Base-by-base conservation (phyloP, 2,888 invertebrate genomes). In the Drosophila pseudotakahashii region DNA sequence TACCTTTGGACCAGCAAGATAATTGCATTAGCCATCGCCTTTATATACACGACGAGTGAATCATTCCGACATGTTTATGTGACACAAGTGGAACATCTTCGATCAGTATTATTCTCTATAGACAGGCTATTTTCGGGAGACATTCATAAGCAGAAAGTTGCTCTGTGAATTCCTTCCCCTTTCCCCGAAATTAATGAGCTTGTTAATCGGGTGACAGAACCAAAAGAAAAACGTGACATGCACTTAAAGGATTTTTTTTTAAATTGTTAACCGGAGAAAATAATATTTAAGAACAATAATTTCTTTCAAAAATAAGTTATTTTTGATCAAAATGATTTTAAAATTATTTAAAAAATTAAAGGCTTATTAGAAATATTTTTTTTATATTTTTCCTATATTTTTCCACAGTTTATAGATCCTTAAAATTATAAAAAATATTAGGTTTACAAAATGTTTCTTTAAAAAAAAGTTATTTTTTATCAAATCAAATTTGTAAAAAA, bases 181-280 rank as follows among this genome's bases (percentile, higher is more conserved):
- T 37, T 36, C 19, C 19, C 53, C 81, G 87, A 78, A 88, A 84
- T 87, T 84, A 84, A 84, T 85, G 85, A 76, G 63, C 66, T 60
- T 78, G 76, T 78, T 87, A 78, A 88, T 79, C 76, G 78, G 64
- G 53, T 64, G 67, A 67, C 73, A 70, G 58, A 54, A 32, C 26
- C n/a, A 11, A 41, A 68, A 68, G 64, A 60, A 73, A 77, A 87
- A 68, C 2, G 61, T 85, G 88, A 85, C 82, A 26, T 26, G 4
- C 4, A 19, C 19, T 19, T 2, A 19, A 4, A 23, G n/a, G n/a
- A n/a, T n/a, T n/a, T n/a, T n/a, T n/a, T n/a, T n/a, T n/a, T n/a
- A n/a, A n/a, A n/a, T n/a, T n/a, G n/a, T n/a, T n/a, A n/a, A n/a
- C n/a, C n/a, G n/a, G n/a, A n/a, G n/a, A n/a, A n/a, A n/a, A n/a